Conservation (phyloP, 2,888 invertebrate species). For the Podotricha telesiphe region DNA sequence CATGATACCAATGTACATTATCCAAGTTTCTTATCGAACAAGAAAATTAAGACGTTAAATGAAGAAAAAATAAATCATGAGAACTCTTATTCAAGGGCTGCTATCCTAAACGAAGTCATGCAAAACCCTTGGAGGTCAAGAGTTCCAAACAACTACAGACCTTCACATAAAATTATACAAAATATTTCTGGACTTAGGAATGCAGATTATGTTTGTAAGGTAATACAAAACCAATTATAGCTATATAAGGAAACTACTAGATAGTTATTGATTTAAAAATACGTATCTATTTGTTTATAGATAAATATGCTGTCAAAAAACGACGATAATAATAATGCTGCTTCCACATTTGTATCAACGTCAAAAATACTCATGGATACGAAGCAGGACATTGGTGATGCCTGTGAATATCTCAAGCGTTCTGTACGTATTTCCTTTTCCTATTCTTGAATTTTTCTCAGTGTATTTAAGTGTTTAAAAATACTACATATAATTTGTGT, state of each 20-base stretch:
- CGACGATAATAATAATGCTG: background rate
- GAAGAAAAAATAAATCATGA: background rate
- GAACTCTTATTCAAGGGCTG: slow-evolving; percentile 47
- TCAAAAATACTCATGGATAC: background rate
- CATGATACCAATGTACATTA: background rate
- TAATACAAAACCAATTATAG: background rate
- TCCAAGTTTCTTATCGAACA: background rate
- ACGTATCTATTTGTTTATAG: background rate
- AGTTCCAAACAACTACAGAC: slow-evolving; percentile 63
- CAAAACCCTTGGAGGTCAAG: slow-evolving; percentile 84
- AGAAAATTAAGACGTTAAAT: background rate
- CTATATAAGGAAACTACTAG: background rate
- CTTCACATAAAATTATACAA: slow-evolving; percentile 60
- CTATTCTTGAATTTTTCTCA: too few species aligned
- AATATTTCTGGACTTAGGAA: background rate
- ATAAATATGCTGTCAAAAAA: background rate
- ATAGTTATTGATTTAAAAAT: background rate
- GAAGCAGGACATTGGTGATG: too few species aligned
- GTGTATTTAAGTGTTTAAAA: too few species aligned
- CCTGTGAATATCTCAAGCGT: background rate
- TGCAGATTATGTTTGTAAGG: background rate
- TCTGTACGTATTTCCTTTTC: background rate
- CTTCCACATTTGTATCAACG: background rate
- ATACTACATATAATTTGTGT: too few species aligned
- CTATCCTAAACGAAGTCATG: slow-evolving; percentile 78